phyloP scores from a whole-genome alignment of 2,888 invertebrate genomes.

The Sepiola atlantica region DNA sequence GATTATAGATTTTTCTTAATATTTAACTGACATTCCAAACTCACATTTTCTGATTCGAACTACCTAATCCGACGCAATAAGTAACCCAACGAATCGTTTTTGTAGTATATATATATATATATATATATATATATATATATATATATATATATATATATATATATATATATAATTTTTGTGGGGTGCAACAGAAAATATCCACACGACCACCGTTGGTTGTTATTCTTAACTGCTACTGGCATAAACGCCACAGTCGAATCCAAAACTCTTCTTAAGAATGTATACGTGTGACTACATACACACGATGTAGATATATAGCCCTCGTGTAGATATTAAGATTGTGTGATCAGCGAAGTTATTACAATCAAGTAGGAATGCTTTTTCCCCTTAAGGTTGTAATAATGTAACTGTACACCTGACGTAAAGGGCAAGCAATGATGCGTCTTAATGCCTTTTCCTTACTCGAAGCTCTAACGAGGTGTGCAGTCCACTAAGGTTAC shows the following conservation, averaged over 20 bases:
- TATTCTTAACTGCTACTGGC: too few relatives aligned
- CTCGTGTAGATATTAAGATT: neutral
- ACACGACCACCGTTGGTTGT: too few relatives aligned
- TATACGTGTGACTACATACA: neutral
- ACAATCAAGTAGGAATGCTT: neutral
- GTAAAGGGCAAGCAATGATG: neutral
- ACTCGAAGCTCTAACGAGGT: neutral
- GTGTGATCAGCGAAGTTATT: neutral
- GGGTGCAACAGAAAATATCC: too few relatives aligned
- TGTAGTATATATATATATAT: too few relatives aligned
- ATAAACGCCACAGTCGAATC: neutral
- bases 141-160: too few relatives aligned
- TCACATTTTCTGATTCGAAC: too few relatives aligned
- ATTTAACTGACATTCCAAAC: too few relatives aligned
- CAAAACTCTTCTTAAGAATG: neutral
- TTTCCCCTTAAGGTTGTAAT: neutral
- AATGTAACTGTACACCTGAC: neutral
- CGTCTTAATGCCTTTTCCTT: neutral
- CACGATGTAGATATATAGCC: neutral
- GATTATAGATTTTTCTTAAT: too few relatives aligned
- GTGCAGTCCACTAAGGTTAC: slow-evolving; percentile 19
- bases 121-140: too few relatives aligned
- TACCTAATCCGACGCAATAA: too few relatives aligned
- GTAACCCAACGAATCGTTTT: too few relatives aligned
- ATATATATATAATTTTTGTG: too few relatives aligned